A percentile compares a stretch with the other conserved stretches of the same genome.
These are phyloP conservation scores for Bombus cullumanus DNA, from an alignment of 1,140 invertebrate genomes.

Conservation along the genomic window DNA sequence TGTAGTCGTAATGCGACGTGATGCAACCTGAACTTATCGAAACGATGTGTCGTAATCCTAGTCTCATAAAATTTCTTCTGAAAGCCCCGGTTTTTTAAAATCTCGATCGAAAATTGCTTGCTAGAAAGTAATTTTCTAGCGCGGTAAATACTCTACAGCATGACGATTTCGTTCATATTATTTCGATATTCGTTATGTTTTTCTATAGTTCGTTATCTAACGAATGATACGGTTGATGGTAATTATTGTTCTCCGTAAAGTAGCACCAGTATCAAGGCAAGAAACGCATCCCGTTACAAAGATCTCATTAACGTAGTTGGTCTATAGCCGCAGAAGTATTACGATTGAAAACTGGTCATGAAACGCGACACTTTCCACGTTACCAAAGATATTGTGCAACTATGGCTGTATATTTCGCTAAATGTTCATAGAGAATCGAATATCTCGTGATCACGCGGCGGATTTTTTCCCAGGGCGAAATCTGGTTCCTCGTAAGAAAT, in stretches of 20 bases:
- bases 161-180: background rate
- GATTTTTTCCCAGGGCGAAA: background rate
- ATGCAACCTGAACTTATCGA: slow-evolving; percentile 28
- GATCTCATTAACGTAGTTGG: slow-evolving; percentile 11
- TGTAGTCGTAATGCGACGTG: slow-evolving; percentile 16
- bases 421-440: slow-evolving; percentile 34
- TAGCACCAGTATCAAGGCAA: slow-evolving; percentile 2
- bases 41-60: slow-evolving; percentile 15
- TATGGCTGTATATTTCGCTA: slow-evolving; percentile 17
- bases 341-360: slow-evolving; percentile 30
- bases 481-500: background rate
- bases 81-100: background rate
- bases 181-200: background rate
- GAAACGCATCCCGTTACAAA: slow-evolving; percentile 32
- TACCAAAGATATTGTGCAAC: slow-evolving; percentile 12
- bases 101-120: background rate
- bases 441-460: background rate
- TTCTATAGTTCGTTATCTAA: background rate
- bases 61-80: background rate
- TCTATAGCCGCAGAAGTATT: slow-evolving; percentile 14
- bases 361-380: slow-evolving; percentile 40
- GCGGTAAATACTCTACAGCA: background rate
- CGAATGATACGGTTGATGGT: background rate
- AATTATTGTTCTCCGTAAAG: slow-evolving; percentile 17
- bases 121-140: background rate